A percentile compares a stretch with the other conserved stretches of the same genome.
Evolutionary conservation across 2,113 vertebrate species (phyloP).

Genomic region (Cichladusa arquata): DNA sequence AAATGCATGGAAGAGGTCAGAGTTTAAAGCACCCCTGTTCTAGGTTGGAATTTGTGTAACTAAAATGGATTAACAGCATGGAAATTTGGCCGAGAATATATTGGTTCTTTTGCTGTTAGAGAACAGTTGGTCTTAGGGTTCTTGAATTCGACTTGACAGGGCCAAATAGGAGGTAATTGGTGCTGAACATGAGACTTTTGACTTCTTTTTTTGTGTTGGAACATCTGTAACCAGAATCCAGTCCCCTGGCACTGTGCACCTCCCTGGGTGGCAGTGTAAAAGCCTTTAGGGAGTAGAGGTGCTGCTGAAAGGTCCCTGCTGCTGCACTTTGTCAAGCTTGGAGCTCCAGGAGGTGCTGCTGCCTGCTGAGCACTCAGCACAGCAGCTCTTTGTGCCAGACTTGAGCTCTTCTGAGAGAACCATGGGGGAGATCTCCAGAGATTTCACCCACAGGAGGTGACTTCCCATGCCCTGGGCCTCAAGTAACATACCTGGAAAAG

Average conservation of each 20-base stretch:
- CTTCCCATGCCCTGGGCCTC: background rate
- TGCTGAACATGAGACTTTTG: background rate
- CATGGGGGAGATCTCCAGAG: background rate
- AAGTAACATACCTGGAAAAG: background rate
- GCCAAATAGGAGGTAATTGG: background rate
- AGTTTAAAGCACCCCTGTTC: background rate
- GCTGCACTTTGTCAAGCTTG: background rate
- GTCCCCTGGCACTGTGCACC: background rate
- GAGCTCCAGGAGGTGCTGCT: background rate
- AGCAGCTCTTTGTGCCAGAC: background rate
- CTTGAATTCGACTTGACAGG: background rate
- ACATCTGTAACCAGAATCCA: background rate
- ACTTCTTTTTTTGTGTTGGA: background rate
- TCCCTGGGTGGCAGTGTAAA: background rate
- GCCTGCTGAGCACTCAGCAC: background rate
- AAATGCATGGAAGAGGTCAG: background rate
- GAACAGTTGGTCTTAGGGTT: background rate
- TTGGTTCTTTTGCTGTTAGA: background rate
- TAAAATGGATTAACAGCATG: background rate
- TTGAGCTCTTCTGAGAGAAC: background rate
- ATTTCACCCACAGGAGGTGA: background rate
- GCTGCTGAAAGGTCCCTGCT: background rate
- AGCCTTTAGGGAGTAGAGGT: background rate
- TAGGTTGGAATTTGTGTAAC: background rate
- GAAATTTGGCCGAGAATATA: background rate